phyloP scores from a whole-genome alignment of 2,797 vertebrate genomes.

The Taenioides sp. region DNA sequence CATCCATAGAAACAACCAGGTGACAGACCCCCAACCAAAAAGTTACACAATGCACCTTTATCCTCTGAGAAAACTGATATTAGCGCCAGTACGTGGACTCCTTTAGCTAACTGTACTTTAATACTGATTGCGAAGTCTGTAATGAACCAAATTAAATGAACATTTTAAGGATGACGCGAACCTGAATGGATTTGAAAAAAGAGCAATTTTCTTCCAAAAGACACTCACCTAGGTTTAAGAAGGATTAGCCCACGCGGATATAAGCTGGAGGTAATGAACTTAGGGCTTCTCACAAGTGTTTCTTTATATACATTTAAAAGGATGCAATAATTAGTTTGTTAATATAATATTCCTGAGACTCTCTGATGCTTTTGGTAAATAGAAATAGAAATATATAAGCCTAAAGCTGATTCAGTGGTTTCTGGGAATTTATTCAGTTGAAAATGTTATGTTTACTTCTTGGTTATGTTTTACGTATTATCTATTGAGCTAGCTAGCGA shows the following conservation, averaged over 20 bases:
- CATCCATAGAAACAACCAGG: no score
- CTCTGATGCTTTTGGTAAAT: neutral
- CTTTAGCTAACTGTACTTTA: neutral
- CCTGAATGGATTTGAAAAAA: slow-evolving; percentile 7
- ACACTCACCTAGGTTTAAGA: slow-evolving; percentile 4
- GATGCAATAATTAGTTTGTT: neutral
- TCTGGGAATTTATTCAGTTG: neutral
- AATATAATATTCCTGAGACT: neutral
- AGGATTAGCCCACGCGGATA: neutral
- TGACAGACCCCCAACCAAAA: no score
- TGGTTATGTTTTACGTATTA: no score
- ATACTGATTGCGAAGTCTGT: neutral
- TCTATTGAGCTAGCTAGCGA: no score
- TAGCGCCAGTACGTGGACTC: neutral
- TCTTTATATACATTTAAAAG: neutral
- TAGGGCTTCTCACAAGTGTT: neutral
- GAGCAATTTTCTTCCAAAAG: neutral
- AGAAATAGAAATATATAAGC: neutral
- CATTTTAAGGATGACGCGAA: neutral
- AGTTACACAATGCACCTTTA: no score
- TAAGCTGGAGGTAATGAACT: neutral
- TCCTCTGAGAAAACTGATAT: neutral
- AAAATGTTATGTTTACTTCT: neutral
- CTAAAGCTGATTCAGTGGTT: neutral
- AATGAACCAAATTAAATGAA: neutral